Base-by-base conservation (phyloP, 2,888 invertebrate species). In the Euphydryas editha region DNA sequence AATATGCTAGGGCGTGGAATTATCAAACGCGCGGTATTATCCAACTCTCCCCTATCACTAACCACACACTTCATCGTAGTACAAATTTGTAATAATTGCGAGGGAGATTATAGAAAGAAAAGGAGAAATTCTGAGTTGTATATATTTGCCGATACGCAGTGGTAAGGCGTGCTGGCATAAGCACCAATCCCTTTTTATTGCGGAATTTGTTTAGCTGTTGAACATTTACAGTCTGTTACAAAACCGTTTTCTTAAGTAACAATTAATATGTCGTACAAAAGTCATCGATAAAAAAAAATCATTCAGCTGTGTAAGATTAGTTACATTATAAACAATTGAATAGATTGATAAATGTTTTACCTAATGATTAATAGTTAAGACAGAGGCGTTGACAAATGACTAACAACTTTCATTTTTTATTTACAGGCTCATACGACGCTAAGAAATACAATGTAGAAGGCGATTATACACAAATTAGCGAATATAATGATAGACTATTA, bases 381-480 rank as follows among this genome's bases (percentile, higher is more conserved):
- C 77, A 70, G 74, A 77, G 78, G 76, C 82, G 73, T 80, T 90
- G 88, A 90, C 84, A 86, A 88, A 91, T 90, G 76, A 80, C 78
- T 78, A 64, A 81, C 80, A 82, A 87, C 90, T 92, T 92, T 92
- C 90, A 73, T 90, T 92, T 85, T 90, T 88, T 85, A 86, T 86
- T 92, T 88, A 78, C 90, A 92, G 92, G 92, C 83, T 87, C 90
- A 68, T 92, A 92, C 81, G 85, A 90, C 71, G 83, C 88, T 71
- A 82, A 85, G 76, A 90, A 87, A 75, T 87, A 92, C 84, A 91
- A 92, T 86, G 78, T 80, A 51, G 88, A 78, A 47, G 88, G 78
- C 73, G 86, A 88, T 84, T 85, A 88, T 79, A 78, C 83, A 72
- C 83, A 84, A 76, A 81, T 76, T 73, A 82, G 73, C 72, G 68